These are phyloP conservation scores for Platorchestia sp. DNA, from an alignment of 1,140 invertebrate species.

Conservation along the genomic window DNA sequence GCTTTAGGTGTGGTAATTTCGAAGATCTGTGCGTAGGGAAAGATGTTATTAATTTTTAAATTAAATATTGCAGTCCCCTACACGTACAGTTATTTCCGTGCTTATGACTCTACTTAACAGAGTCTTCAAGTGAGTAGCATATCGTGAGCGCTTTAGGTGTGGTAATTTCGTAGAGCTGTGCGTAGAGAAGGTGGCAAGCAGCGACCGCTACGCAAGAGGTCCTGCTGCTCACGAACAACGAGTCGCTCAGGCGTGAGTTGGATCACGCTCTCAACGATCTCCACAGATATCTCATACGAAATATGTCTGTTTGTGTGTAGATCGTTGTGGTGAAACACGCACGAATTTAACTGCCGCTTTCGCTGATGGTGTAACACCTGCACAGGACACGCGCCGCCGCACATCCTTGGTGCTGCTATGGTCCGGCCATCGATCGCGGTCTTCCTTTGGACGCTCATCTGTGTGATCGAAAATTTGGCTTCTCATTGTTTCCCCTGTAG, in stretches of 20 bases:
- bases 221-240: neutral
- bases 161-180: neutral
- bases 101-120: neutral
- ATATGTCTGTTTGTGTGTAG: neutral
- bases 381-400: neutral
- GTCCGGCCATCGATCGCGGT: neutral
- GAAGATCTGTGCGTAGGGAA: too few relatives aligned
- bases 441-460: neutral
- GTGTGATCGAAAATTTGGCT: neutral
- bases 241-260: neutral
- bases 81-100: neutral
- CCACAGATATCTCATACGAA: neutral
- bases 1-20: too few relatives aligned
- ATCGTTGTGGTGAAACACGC: neutral
- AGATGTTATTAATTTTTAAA: neutral
- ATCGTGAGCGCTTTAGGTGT: neutral
- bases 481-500: neutral
- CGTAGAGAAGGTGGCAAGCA: neutral
- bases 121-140: neutral
- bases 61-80: neutral
- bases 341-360: constrained; percentile 7
- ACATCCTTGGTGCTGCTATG: neutral
- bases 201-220: neutral
- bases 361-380: neutral
- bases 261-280: constrained; percentile 23